Base-by-base conservation (phyloP, 2,888 invertebrate genomes). In the Drosophila emarginata region DNA sequence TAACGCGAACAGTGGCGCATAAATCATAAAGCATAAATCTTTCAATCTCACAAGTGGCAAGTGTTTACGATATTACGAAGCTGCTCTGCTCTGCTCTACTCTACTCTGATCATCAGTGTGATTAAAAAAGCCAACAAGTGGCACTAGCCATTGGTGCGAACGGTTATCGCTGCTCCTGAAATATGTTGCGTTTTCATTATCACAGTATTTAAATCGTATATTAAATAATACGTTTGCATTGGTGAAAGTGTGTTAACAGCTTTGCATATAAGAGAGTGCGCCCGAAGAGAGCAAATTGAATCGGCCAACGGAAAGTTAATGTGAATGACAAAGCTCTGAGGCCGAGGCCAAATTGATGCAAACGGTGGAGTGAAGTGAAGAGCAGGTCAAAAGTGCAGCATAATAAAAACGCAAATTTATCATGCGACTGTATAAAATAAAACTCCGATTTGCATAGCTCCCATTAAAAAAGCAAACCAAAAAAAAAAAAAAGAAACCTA, bases 171-270 rank as follows among this genome's bases (percentile, higher is more conserved):
- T 57, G 37, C 23, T 21, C 14, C 57, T 18, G 21, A 51, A 23
- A 62, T 39, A 67, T 72, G 80, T 72, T 56, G 63, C 65, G 64
- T 51, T 72, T 79, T 70, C 72, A 68, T 78, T 72, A 68, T 80
- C 67, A 59, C 64, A 66, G 67, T 65, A 72, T 70, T 40, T 58
- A 59, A 62, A 40, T 45, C 15, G 50, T 14, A 37, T 62, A 67
- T 75, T 79, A 77, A 85, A 85, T 79, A 87, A 82, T 85, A 76
- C 76, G 76, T 82, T 79, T 79, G 76, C 80, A 73, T 73, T 77
- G 83, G 83, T 86, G 86, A 83, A 83, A 83, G 83, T 87, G 76
- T 83, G 86, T 78, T 86, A 82, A 87, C 74, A 70, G 83, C 72
- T 82, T 75, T 74, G 73, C 72, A 73, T 63, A 65, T 62, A 26